Evolutionary conservation across 2,797 vertebrate species (phyloP), one percentile per base, ranked within the genome.

Genomic region (Cuniculus paca): DNA sequence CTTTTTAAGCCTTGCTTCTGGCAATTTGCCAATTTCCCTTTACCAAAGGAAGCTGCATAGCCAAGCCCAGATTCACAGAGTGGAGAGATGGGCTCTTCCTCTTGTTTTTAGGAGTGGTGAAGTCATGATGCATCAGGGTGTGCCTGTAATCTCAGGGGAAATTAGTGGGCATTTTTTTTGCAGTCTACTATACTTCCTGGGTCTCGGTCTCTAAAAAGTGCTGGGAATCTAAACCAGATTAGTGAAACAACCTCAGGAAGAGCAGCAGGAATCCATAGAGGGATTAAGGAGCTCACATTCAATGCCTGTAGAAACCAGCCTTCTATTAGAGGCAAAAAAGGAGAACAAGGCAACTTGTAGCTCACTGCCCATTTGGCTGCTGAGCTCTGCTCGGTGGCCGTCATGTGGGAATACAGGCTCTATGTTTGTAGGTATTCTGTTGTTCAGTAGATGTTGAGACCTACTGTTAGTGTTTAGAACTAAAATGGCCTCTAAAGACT

Each of bases 81-180:
- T 14, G 9, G 11, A 52, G 63, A 65, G 14, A 34, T 1, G 16
- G 16, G 5, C 4, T 45, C 63, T 19, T 28, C 14, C 0, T n/a
- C 31, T 34, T 10, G 0, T n/a, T 14, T 36, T 4, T 22, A 65
- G 9, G 14, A 36, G 9, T 2, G 1, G 48, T 39, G 36, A 68
- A 79, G 20, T 26, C 58, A 2, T 14, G 45, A 13, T 6, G 6
- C 31, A 61, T 36, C 52, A 14, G 17, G 7, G 12, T 19, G 12
- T 61, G 56, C 5, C 0, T 4, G 6, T 10, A 22, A 13, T 7
- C 6, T 0, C 7, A 10, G 3, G 16, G 63, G 20, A 24, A 34
- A 24, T 54, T 0, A 60, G 70, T 45, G n/a, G n/a, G 34, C 4
- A 8, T 1, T 48, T 72, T 63, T 48, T 79, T 65, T 39, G 3